Evolutionary conservation across 2,888 invertebrate genomes (phyloP).

Genomic region (Cistogaster globosa): DNA sequence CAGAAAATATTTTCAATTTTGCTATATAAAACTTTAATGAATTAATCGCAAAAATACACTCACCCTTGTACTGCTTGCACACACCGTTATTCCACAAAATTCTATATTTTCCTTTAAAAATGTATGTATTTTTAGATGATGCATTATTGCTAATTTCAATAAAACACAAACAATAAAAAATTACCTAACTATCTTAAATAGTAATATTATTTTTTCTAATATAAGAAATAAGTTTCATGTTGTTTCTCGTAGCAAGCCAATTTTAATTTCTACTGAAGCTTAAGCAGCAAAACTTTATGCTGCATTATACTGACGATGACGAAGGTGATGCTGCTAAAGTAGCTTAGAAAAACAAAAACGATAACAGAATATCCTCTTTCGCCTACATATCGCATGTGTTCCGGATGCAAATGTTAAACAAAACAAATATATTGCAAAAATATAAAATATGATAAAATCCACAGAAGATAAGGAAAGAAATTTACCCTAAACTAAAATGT

Average conservation of each 20-base stretch:
- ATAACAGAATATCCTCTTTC: constrained; percentile 1
- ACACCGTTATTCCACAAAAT: constrained; percentile 4
- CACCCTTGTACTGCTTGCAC: neutral
- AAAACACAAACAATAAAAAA: constrained; percentile 25
- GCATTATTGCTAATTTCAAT: constrained; percentile 30
- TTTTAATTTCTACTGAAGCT: neutral
- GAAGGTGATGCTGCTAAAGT: constrained; percentile 17
- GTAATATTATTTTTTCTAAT: constrained; percentile 43
- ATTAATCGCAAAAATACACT: constrained; percentile 10
- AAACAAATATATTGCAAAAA: constrained; percentile 37
- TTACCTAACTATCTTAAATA: constrained; percentile 34
- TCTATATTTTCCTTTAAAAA: neutral
- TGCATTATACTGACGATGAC: neutral
- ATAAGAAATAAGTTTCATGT: constrained; percentile 1
- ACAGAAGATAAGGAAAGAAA: constrained; percentile 9
- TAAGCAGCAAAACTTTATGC: constrained; percentile 20
- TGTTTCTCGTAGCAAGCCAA: constrained; percentile 3
- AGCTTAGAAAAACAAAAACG: constrained; percentile 7
- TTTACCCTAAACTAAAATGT: constrained; percentile 17
- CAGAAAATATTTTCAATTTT: constrained; percentile 43
- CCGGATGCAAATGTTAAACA: constrained; percentile 59
- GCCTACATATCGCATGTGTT: constrained; percentile 45
- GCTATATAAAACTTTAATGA: constrained; percentile 40
- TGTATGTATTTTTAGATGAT: constrained; percentile 41
- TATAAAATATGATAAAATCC: neutral